phyloP scores from a whole-genome alignment of 2,113 vertebrate genomes.

The Butastur rufipennis region DNA sequence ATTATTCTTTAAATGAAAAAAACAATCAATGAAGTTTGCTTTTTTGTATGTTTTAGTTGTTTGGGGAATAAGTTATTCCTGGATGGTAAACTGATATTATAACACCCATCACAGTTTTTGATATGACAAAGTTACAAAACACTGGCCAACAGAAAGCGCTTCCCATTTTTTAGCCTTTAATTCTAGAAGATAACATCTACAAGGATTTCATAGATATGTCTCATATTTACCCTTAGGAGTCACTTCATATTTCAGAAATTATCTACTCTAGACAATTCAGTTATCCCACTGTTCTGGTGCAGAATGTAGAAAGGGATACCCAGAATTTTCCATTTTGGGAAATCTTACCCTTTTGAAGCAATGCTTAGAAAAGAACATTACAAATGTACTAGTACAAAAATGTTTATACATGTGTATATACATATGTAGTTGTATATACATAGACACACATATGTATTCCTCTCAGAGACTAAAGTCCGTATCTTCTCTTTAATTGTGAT shows the following conservation, averaged over 20 bases:
- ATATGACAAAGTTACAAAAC: neutral
- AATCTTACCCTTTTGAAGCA: neutral
- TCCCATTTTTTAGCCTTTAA: neutral
- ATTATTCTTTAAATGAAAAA: neutral
- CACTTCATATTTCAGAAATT: conserved; percentile 22
- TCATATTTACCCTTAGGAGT: neutral
- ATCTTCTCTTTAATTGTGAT: neutral
- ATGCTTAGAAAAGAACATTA: neutral
- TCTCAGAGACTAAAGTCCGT: neutral
- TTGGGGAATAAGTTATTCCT: neutral
- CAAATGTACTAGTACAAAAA: neutral
- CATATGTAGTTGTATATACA: neutral
- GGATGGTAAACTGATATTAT: neutral
- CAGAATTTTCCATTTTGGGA: neutral
- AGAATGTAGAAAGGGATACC: neutral
- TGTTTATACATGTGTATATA: fast-evolving
- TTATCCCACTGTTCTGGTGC: neutral
- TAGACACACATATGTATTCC: neutral
- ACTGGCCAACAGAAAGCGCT: neutral
- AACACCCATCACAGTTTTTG: neutral
- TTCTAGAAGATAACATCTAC: neutral
- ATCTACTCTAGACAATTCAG: neutral
- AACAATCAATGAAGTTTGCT: neutral
- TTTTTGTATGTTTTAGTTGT: neutral
- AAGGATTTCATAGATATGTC: conserved; percentile 13